A percentile compares a stretch with the other conserved stretches of the same genome.
Evolutionary conservation across 2,888 invertebrate species (phyloP).

Genomic region (Diplazon laetatorius): DNA sequence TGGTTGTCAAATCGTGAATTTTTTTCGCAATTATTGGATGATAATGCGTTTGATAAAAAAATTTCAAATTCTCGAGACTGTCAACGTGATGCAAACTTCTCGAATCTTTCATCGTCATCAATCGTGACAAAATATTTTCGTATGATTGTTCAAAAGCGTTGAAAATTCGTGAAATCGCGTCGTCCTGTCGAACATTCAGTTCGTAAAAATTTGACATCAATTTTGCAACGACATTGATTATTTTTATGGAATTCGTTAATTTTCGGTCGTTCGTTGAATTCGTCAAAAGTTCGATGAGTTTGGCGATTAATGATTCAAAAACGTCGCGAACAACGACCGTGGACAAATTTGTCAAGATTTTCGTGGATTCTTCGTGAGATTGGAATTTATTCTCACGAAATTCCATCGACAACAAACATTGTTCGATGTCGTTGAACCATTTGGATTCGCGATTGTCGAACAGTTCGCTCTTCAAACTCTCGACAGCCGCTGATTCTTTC

Average conservation of each 20-base stretch:
- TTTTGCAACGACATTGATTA: too few species aligned
- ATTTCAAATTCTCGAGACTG: slow-evolving; percentile 65
- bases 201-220: too few species aligned
- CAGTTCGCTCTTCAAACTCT: slow-evolving; percentile 33
- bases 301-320: slow-evolving; percentile 62
- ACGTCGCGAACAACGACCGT: slow-evolving; percentile 59
- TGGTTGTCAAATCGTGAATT: slow-evolving; percentile 67
- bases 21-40: slow-evolving; percentile 66
- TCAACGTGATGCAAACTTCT: slow-evolving; percentile 47
- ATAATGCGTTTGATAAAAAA: slow-evolving; percentile 69
- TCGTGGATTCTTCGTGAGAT: slow-evolving; percentile 61
- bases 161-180: not conserved
- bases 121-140: not conserved
- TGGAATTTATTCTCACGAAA: slow-evolving; percentile 70
- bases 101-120: not conserved
- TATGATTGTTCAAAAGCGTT: slow-evolving; percentile 18
- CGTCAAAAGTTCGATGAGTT: slow-evolving; percentile 63
- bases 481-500: not conserved
- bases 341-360: slow-evolving; percentile 47
- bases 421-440: slow-evolving; percentile 67
- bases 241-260: too few species aligned
- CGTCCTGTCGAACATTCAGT: too few species aligned
- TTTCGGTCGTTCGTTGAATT: too few species aligned
- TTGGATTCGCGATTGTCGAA: slow-evolving; percentile 63
- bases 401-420: slow-evolving; percentile 70